Evolutionary conservation across 2,888 invertebrate species (phyloP), one percentile per base, ranked within the genome.

Genomic region (Chouioia cunea): DNA sequence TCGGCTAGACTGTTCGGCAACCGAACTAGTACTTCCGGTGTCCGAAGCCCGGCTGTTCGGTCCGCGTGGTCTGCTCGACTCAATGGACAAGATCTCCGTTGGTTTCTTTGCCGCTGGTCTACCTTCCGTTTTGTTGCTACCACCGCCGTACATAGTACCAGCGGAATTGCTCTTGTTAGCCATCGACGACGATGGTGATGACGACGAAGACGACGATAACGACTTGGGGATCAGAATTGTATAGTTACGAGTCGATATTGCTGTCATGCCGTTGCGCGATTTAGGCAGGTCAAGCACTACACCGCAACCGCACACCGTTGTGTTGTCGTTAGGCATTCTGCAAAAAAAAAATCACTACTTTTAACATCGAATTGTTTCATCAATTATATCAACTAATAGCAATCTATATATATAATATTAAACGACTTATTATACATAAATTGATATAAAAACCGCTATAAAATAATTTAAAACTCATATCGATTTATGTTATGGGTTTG

Each of bases 281-380:
- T 81, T 81, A 3, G 81, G 79, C 14, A 80, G 59, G 46, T 82
- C 81, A 18, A 82, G 77, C 16, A 79, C 78, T 47, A 80, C 76
- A 1, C 80, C 79, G 76, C 84, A 85, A 53, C 79, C 83, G 67
- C 84, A 84, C 46, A 81, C 75, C n/a, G 80, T 71, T 22, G 76
- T 60, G 75, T 80, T 82, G 58, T 83, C 82, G 75, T 83, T 85
- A 76, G 85, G 81, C 85, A 84, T 84, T 57, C 80, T 82, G 76
- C 0, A 54, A 63, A 4, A 56, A 10, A 36, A 8, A 1, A 6
- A 12, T 10, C 36, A 10, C 4, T 1, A 36, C 1, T 3, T n/a
- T n/a, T n/a, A n/a, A n/a, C n/a, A n/a, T n/a, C n/a, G n/a, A n/a
- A n/a, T n/a, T n/a, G n/a, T n/a, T n/a, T n/a, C n/a, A n/a, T n/a